Conservation (phyloP, 53 echinoderm and acorn worm genomes). For the Hippasteria phrygiana region DNA sequence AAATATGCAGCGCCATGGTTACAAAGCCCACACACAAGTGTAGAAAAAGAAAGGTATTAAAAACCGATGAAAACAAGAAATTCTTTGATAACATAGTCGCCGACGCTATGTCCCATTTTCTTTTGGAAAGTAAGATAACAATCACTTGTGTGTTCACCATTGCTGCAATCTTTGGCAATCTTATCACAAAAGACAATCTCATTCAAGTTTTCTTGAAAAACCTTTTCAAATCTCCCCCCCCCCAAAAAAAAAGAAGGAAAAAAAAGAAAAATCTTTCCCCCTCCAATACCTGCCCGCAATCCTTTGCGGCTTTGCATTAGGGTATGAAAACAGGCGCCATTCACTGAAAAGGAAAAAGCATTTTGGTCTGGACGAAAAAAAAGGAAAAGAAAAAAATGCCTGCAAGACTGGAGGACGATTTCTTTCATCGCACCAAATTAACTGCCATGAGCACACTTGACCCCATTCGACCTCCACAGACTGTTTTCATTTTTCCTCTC, state of each 20-base stretch:
- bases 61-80: background rate
- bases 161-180: background rate
- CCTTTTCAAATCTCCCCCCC: background rate
- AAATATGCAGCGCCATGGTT: background rate
- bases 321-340: background rate
- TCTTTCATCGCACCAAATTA: constrained; percentile 65
- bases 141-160: background rate
- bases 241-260: background rate
- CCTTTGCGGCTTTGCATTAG: background rate
- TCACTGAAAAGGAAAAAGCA: background rate
- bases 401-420: constrained; percentile 33
- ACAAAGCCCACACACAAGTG: background rate
- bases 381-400: background rate
- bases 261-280: background rate
- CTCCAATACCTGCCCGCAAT: background rate
- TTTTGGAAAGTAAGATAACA: background rate
- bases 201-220: background rate
- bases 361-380: background rate
- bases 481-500: constrained; percentile 46
- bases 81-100: background rate
- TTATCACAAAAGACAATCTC: constrained; percentile 27
- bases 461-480: constrained; percentile 44
- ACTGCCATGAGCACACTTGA: constrained; percentile 61
- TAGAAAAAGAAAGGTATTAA: background rate
- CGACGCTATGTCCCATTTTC: background rate